Conservation (phyloP, 2,888 invertebrate species). For the Neocrepidodera transversa region DNA sequence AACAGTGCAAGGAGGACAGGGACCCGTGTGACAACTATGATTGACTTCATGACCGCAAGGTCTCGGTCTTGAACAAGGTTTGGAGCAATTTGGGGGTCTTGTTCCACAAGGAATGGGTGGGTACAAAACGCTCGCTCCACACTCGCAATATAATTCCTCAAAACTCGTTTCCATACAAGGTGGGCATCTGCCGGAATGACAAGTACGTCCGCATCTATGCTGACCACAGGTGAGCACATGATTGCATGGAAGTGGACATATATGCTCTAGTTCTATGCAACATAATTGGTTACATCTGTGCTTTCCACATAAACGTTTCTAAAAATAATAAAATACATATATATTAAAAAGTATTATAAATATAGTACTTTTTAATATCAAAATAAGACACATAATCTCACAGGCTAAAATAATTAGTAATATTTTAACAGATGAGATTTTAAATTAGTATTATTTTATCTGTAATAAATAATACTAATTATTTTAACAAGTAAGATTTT, state of each 20-base stretch:
- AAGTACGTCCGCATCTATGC: constrained; percentile 87
- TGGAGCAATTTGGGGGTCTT: constrained; percentile 79
- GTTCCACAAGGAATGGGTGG: constrained; percentile 96
- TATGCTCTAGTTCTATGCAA: constrained; percentile 86
- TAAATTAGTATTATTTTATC: too few relatives aligned
- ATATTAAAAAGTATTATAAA: too few relatives aligned
- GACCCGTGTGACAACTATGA: constrained; percentile 82
- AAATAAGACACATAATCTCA: too few relatives aligned
- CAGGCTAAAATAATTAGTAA: too few relatives aligned
- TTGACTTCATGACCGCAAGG: constrained; percentile 82
- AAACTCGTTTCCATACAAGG: constrained; percentile 82
- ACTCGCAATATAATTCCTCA: constrained; percentile 90
- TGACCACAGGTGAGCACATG: constrained; percentile 84
- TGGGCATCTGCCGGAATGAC: constrained; percentile 86
- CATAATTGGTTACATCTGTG: constrained; percentile 91
- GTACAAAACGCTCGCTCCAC: constrained; percentile 83
- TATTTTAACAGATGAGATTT: too few relatives aligned
- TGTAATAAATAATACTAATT: too few relatives aligned
- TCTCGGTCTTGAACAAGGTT: constrained; percentile 78
- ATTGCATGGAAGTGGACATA: constrained; percentile 84
- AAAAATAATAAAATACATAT: constrained; percentile 38
- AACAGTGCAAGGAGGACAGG: constrained; percentile 86
- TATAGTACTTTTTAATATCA: too few relatives aligned
- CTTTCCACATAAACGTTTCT: constrained; percentile 82
- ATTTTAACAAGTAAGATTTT: too few relatives aligned